phyloP scores from a whole-genome alignment of 2,113 vertebrate species.

The Bolborhynchus lineola region DNA sequence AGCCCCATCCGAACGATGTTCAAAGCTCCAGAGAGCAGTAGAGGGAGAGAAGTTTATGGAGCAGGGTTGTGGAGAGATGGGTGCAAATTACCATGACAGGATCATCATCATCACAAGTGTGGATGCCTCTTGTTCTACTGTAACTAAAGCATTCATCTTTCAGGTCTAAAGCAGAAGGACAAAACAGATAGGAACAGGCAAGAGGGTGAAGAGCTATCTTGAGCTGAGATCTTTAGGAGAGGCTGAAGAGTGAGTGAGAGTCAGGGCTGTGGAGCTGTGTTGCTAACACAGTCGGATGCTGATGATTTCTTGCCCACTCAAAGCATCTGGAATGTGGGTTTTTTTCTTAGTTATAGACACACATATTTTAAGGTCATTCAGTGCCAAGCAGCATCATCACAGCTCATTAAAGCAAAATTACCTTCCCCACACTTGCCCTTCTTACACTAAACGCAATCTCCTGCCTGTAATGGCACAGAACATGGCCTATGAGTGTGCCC shows the following conservation, averaged over 20 bases:
- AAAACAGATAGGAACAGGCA: neutral
- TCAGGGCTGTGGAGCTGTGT: neutral
- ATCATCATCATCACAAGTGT: fast-evolving
- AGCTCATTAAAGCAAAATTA: conserved; percentile 63
- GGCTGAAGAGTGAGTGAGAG: neutral
- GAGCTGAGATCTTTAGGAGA: neutral
- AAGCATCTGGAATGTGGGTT: neutral
- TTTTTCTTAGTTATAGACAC: conserved; percentile 31
- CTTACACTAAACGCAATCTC: conserved; percentile 8
- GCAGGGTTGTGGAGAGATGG: neutral
- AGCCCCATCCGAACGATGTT: neutral
- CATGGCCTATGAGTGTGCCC: conserved; percentile 65
- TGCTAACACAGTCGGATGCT: neutral
- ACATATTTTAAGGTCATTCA: conserved; percentile 34
- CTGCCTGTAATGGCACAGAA: conserved; percentile 34
- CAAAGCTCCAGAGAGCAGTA: neutral
- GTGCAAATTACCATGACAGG: fast-evolving
- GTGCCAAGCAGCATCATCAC: neutral
- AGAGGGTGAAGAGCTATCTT: neutral
- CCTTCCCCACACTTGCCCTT: conserved; percentile 5
- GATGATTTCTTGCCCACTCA: neutral
- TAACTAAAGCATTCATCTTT: neutral
- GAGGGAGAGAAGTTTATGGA: neutral
- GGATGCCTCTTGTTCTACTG: neutral
- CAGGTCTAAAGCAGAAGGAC: neutral